phyloP scores from a whole-genome alignment of 1,140 invertebrate species.

The Apis mellifera region DNA sequence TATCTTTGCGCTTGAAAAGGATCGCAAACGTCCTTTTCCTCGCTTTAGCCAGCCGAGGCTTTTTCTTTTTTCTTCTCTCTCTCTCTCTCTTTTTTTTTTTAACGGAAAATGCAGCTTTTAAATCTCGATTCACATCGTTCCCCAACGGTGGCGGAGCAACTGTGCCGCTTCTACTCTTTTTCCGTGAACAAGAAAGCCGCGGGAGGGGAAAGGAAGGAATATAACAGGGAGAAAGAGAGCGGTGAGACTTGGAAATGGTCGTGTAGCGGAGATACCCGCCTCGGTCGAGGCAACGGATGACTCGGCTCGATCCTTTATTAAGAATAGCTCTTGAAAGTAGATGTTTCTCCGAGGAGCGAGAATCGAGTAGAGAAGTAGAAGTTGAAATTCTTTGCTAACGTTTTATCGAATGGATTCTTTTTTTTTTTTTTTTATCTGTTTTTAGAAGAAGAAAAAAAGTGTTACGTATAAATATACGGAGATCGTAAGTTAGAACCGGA shows the following conservation, averaged over 20 bases:
- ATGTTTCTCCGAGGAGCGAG: neutral
- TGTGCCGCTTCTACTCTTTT: neutral
- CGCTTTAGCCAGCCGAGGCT: conserved; percentile 48
- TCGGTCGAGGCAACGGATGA: too few species aligned
- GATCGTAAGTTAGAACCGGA: too few species aligned
- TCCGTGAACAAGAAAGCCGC: neutral
- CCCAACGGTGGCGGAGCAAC: conserved; percentile 30
- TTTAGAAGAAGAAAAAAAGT: too few species aligned
- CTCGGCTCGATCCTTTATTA: conserved; percentile 50
- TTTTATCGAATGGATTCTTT: neutral
- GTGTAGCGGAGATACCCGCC: too few species aligned
- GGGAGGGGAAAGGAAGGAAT: conserved; percentile 5
- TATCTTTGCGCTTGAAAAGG: conserved; percentile 59
- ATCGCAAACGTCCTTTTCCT: conserved; percentile 54
- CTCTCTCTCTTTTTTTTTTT: conserved; percentile 35
- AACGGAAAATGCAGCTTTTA: conserved; percentile 61
- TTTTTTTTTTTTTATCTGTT: neutral
- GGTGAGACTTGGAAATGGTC: neutral
- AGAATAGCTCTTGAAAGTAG: conserved; percentile 56
- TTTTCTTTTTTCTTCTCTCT: conserved; percentile 29
- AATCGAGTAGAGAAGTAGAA: neutral
- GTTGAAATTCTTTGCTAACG: conserved; percentile 44
- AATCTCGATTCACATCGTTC: conserved; percentile 62
- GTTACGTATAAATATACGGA: too few species aligned
- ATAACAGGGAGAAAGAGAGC: neutral